A percentile compares a stretch with the other conserved stretches of the same genome.
phyloP scores from a whole-genome alignment of 2,888 invertebrate species.

The Drosophila leonis region DNA sequence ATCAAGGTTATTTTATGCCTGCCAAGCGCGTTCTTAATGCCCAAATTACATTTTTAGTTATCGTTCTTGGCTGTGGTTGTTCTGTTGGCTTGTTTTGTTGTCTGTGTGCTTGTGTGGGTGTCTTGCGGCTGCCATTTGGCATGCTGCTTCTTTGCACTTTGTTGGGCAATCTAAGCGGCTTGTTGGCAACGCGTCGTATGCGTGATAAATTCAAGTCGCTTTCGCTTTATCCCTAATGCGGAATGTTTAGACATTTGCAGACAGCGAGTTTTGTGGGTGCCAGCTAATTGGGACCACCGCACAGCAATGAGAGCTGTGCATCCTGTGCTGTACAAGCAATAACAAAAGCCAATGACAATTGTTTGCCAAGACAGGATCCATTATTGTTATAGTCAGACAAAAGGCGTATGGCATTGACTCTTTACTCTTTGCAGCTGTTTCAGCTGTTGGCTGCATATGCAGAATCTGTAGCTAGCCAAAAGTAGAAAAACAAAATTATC shows the following conservation, averaged over 20 bases:
- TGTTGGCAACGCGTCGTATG: slow-evolving; percentile 58
- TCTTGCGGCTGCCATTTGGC: slow-evolving; percentile 24
- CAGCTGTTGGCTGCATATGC: slow-evolving; percentile 19
- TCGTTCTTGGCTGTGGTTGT: slow-evolving; percentile 24
- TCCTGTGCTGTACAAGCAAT: slow-evolving; percentile 29
- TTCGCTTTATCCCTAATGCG: slow-evolving; percentile 8
- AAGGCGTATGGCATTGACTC: slow-evolving; percentile 59
- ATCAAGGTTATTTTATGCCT: slow-evolving; percentile 78
- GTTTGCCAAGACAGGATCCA: slow-evolving; percentile 67
- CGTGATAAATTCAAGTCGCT: slow-evolving; percentile 67
- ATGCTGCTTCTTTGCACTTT: slow-evolving; percentile 11
- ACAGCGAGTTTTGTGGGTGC: slow-evolving; percentile 2
- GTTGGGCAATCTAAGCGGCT: slow-evolving; percentile 43
- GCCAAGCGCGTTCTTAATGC: slow-evolving; percentile 73
- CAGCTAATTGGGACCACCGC: slow-evolving; percentile 65
- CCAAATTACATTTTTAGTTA: slow-evolving; percentile 79
- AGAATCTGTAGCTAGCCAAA: slow-evolving; percentile 19
- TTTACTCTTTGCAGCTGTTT: slow-evolving; percentile 22
- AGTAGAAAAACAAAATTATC: slow-evolving; percentile 3
- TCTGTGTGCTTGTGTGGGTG: slow-evolving; percentile 18
- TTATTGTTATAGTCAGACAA: slow-evolving; percentile 64
- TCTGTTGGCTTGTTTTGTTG: background rate
- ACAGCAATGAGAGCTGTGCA: slow-evolving; percentile 38
- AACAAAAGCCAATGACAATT: slow-evolving; percentile 60
- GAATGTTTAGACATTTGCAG: background rate